Evolutionary conservation across 2,797 vertebrate species (phyloP), one percentile per base, ranked within the genome.

Genomic region (Dallia pectoralis): DNA sequence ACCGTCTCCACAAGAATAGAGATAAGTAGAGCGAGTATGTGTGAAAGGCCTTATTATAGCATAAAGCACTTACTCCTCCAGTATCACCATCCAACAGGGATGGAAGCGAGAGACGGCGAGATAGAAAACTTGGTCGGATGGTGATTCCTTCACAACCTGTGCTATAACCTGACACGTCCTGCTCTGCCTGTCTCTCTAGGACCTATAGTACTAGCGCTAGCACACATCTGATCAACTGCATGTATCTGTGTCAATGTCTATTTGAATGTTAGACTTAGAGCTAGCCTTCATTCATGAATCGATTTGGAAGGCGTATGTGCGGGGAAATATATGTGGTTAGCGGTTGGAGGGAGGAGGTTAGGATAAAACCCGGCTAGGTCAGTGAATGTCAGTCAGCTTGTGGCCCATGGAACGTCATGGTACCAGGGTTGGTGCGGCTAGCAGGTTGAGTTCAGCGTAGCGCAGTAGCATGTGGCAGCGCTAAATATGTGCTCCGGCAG

Each of bases 181-280:
- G n/a, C 65, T 25, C 9, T 48, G 25, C 67, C 7, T 25, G 1
- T 51, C 67, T 30, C 1, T 51, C 67, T 51, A 2, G 27, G 29
- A 27, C 67, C 67, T 4, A 49, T 71, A 69, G 65, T 61, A 40
- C 36, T 19, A 19, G 30, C 56, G 4, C 18, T n/a, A 67, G 49
- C 71, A 73, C 70, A 56, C 48, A 53, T 22, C 63, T 82, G 64
- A 81, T 80, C 59, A 48, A 73, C 70, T 70, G 48, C 11, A 70
- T 12, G 49, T 59, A 36, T 51, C 65, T 74, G 75, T 75, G 71
- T 83, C 69, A 76, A 73, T 73, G 78, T 77, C 74, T 81, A 82
- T 88, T 85, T 81, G 68, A 74, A 85, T 82, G 87, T 84, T 86
- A 83, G 79, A 89, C 85, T 84, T 84, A 73, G 83, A 76, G 86